Evolutionary conservation across 1,140 invertebrate species (phyloP), one percentile per base, ranked within the genome.

Genomic region (Ceratina calcarata): DNA sequence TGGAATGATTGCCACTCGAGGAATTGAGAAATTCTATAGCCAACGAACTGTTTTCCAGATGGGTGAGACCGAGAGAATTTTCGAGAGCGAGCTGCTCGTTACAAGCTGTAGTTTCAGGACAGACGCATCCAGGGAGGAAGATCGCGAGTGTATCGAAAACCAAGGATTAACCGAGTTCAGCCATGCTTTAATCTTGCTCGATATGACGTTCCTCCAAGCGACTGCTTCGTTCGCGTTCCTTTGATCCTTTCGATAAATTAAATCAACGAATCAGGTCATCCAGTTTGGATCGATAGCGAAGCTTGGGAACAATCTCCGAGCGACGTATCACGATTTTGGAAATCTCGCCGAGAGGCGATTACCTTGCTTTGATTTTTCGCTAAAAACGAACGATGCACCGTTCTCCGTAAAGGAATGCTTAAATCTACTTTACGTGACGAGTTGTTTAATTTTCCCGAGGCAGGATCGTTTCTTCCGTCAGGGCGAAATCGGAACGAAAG

Each of bases 191-290:
- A 64, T 78, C 69, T 72, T 2, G 15, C 57, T 32, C 10, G 65
- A 49, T 60, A 60, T 60, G 65, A 32, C 66, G 51, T 77, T 64
- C 58, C 60, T 71, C 18, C 16, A 27, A 55, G 16, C 27, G 20
- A 45, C 66, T 51, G 15, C 24, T 58, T 66, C 53, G 62, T 62
- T 27, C n/a, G n/a, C 24, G 45, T 20, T n/a, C 27, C 60, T 78
- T 64, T 72, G 76, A 78, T 71, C 68, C 60, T 72, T 57, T 72
- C 18, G 68, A 64, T 51, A 57, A 64, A 78, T 78, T 72, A 55
- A 64, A 78, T 72, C 76, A 72, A 72, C 76, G 49, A 71, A 45
- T 71, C 22, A 3, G 49, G 37, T 15, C 61, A 37, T 27, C 20
- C 27, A 1, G 7, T 7, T 2, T 22, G 12, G 62, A 65, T 72